Evolutionary conservation across 2,113 vertebrate species (phyloP).

Genomic region (Phoenicopterus ruber): DNA sequence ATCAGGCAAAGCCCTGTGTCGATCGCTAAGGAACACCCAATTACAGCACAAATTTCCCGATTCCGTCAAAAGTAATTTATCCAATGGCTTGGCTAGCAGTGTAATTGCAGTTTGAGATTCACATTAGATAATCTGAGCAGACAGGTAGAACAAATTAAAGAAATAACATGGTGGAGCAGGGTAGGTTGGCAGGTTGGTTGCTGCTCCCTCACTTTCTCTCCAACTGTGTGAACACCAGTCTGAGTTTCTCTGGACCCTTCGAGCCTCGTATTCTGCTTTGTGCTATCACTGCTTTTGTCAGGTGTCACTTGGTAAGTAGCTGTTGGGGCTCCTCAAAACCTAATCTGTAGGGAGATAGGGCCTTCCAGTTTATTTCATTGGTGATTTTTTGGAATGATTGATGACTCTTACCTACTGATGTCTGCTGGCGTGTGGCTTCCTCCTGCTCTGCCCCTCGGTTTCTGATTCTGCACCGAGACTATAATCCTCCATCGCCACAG

Average conservation of each 20-base stretch:
- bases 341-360: not conserved
- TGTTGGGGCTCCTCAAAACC: not conserved
- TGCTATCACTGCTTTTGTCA: not conserved
- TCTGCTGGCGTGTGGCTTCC: not conserved
- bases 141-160: slow-evolving; percentile 46
- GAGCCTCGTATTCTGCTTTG: not conserved
- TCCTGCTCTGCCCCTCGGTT: not conserved
- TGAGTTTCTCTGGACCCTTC: not conserved
- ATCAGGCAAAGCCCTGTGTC: not conserved
- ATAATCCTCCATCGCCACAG: not conserved
- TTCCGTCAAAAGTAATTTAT: not conserved
- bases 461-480: not conserved
- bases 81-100: not conserved
- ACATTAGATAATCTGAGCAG: slow-evolving; percentile 21
- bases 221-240: not conserved
- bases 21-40: not conserved
- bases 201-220: not conserved
- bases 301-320: not conserved
- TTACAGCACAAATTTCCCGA: slow-evolving; percentile 4
- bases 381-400: not conserved
- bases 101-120: not conserved
- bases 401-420: not conserved
- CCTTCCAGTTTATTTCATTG: not conserved
- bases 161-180: not conserved
- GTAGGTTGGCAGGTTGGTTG: not conserved